Evolutionary conservation across 2,888 invertebrate genomes (phyloP), one percentile per base, ranked within the genome.

Genomic region (Sceliomorpha sp.): DNA sequence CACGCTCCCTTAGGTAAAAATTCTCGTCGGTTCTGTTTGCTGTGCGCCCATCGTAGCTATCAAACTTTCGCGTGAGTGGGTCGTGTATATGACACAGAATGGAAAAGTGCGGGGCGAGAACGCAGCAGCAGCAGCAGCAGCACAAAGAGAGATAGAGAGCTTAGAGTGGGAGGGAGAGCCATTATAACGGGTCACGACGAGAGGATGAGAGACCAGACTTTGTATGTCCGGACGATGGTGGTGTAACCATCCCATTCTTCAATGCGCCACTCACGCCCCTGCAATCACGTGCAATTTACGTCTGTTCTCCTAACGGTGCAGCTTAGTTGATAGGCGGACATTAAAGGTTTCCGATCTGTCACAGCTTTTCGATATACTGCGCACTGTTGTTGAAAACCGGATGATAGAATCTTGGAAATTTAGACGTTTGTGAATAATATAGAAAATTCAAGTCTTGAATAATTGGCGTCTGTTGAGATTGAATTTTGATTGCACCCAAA

Each of bases 1-100:
- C 81, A 83, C 80, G 81, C 81, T 80, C 81, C 83, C 85, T 86
- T 85, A 85, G 82, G 81, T 68, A 71, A 71, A 71, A 71, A 71
- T 71, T 63, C 48, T 68, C 67, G 51, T 51, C 63, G 71, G 58
- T 42, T 56, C 55, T 72, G 73, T 69, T 74, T 72, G 63, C 70
- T 66, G 73, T 75, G 71, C 67, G 64, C 56, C 60, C 60, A 59
- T 58, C 60, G 64, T 44, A 56, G 58, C 70, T 63, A 71, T 64
- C 71, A 55, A 60, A 68, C 67, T 59, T 59, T 44, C 36, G 67
- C 59, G 34, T 40, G 32, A 55, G 64, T 55, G 37, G 63, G 2
- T 69, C 27, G 56, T 62, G 42, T 69, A 42, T 53, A 53, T 59
- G 69, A 62, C 44, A 58, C 36, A n/a, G 20, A 29, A 50, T 50